Percentiles rank a stretch among this genome's conserved stretches.
Evolutionary conservation across 2,888 invertebrate species (phyloP).

Genomic region (Clepsis dumicolana): DNA sequence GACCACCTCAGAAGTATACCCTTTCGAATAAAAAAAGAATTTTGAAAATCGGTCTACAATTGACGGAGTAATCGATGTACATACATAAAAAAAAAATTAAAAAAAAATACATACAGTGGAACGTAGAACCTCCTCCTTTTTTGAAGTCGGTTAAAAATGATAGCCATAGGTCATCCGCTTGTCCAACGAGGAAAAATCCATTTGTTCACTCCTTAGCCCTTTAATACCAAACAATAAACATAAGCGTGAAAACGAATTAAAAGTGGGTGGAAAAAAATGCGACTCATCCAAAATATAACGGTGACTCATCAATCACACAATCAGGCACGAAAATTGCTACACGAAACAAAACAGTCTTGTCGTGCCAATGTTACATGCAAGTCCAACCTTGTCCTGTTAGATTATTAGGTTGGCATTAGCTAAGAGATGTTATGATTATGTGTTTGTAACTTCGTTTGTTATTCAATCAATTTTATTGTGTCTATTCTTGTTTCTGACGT

Average conservation of each 20-base stretch:
- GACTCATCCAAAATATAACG: conserved; percentile 27
- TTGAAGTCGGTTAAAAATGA: no score
- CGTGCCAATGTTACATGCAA: not conserved
- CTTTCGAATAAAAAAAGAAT: no score
- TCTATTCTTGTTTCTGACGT: no score
- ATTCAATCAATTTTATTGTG: no score
- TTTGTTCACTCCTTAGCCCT: not conserved
- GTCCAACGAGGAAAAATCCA: conserved; percentile 6
- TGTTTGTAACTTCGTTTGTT: no score
- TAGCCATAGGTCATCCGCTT: not conserved
- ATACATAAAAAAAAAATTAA: no score
- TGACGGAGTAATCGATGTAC: no score
- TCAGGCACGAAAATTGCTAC: conserved; percentile 21
- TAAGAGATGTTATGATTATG: not conserved
- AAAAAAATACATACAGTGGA: no score
- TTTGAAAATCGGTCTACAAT: no score
- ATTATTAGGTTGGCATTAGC: not conserved
- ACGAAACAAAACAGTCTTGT: conserved; percentile 20
- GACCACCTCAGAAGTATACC: no score
- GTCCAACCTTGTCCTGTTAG: not conserved
- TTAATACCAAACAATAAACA: not conserved
- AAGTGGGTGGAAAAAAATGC: not conserved
- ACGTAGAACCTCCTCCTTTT: no score
- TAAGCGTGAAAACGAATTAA: not conserved
- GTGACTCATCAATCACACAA: conserved; percentile 28